Conservation (phyloP, 2,888 invertebrate genomes). For the Pristionchus maxplancki region DNA sequence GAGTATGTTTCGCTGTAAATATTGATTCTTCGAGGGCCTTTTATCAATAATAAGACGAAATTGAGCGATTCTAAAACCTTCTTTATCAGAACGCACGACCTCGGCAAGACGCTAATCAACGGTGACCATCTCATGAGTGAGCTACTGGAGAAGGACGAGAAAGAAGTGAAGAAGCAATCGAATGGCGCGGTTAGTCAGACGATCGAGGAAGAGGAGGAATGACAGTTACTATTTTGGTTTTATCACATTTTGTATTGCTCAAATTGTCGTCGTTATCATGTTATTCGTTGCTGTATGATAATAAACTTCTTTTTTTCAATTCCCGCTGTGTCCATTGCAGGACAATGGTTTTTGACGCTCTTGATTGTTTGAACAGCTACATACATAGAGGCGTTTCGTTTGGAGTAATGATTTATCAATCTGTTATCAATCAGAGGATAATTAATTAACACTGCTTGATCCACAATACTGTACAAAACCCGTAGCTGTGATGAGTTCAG, state of each 20-base stretch:
- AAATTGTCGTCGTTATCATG: too few relatives aligned
- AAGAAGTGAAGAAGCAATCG: not conserved
- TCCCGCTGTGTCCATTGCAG: too few relatives aligned
- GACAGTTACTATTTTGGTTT: not conserved
- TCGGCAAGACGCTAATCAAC: not conserved
- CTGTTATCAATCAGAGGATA: too few relatives aligned
- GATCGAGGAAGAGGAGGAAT: not conserved
- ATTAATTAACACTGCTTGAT: too few relatives aligned
- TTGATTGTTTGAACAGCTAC: too few relatives aligned
- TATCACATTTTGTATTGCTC: not conserved
- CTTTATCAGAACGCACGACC: not conserved
- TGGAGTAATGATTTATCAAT: too few relatives aligned
- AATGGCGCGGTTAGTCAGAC: not conserved
- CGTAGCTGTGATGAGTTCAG: not conserved
- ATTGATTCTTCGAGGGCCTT: not conserved
- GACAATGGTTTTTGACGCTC: too few relatives aligned
- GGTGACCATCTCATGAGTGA: not conserved
- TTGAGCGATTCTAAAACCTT: not conserved
- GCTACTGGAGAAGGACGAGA: not conserved
- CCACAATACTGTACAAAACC: slow-evolving; percentile 18
- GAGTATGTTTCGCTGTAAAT: not conserved
- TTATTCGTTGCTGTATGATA: too few relatives aligned
- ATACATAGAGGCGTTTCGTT: too few relatives aligned
- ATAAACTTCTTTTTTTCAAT: too few relatives aligned
- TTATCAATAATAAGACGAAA: not conserved